Conservation (phyloP, 2,797 vertebrate genomes). For the Xiphophorus birchmanni region DNA sequence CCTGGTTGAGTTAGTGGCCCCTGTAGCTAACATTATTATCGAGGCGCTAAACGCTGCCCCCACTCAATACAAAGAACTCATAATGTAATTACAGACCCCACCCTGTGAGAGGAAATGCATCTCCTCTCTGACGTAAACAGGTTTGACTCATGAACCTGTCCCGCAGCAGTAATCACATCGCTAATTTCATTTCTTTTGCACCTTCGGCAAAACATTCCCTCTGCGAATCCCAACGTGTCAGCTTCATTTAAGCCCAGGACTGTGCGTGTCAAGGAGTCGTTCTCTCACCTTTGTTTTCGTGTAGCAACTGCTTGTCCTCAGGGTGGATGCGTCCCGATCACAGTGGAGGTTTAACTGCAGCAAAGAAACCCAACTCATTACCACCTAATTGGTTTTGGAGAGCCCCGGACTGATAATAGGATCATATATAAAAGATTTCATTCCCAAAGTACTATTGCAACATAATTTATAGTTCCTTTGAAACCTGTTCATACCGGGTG, state of each 20-base stretch:
- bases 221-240: constrained; percentile 27
- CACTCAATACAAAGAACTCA: constrained; percentile 56
- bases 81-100: constrained; percentile 65
- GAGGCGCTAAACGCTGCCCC: constrained; percentile 48
- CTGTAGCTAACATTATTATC: constrained; percentile 50
- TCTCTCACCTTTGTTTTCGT: constrained; percentile 29
- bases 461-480: neutral
- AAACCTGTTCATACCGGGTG: neutral
- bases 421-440: constrained; percentile 36
- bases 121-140: constrained; percentile 57
- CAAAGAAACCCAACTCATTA: constrained; percentile 62
- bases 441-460: constrained; percentile 21
- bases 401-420: constrained; percentile 22
- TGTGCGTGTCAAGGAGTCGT: constrained; percentile 10
- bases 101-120: constrained; percentile 56
- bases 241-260: constrained; percentile 3
- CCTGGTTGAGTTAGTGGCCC: constrained; percentile 42
- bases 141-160: constrained; percentile 67
- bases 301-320: constrained; percentile 45
- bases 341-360: constrained; percentile 44
- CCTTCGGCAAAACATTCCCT: constrained; percentile 50
- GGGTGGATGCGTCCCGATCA: constrained; percentile 47
- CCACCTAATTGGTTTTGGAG: constrained; percentile 65
- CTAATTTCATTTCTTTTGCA: constrained; percentile 66
- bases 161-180: constrained; percentile 61